Conservation (phyloP, 2,888 invertebrate species). For the Odontocolon sp. region DNA sequence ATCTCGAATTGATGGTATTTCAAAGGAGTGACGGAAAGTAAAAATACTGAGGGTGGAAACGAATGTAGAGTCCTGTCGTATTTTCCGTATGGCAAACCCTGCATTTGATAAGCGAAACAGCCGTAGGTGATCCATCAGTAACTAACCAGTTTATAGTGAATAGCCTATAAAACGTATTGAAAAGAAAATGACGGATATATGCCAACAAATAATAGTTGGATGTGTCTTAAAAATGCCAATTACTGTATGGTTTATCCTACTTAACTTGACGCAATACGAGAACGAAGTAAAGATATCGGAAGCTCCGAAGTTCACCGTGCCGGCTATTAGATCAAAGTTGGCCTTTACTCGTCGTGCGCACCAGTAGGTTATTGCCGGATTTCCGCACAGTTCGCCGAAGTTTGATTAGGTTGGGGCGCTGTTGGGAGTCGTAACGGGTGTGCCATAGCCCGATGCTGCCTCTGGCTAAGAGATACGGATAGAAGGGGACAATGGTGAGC, state of each 20-base stretch:
- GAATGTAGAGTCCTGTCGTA: not conserved
- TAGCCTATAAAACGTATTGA: too few species aligned
- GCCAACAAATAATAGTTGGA: too few species aligned
- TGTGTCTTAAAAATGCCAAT: too few species aligned
- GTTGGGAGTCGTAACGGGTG: constrained; percentile 41
- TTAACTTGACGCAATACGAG: too few species aligned
- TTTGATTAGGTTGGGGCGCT: constrained; percentile 68
- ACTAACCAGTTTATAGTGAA: too few species aligned
- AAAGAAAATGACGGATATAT: too few species aligned
- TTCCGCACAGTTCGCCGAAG: constrained; percentile 65
- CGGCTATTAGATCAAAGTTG: constrained; percentile 64
- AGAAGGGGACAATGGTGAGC: constrained; percentile 23
- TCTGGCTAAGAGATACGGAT: constrained; percentile 2
- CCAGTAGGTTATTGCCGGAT: constrained; percentile 64
- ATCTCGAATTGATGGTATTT: constrained; percentile 16
- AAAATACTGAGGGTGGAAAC: not conserved
- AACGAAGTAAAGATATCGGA: constrained; percentile 60
- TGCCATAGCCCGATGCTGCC: constrained; percentile 12
- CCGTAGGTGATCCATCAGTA: too few species aligned
- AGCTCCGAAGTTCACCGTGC: constrained; percentile 54
- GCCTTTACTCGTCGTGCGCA: constrained; percentile 44
- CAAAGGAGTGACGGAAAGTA: constrained; percentile 1
- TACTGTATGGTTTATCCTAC: too few species aligned
- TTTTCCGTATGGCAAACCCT: too few species aligned
- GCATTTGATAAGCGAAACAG: too few species aligned